Evolutionary conservation across 2,888 invertebrate genomes (phyloP).

Genomic region (Tetropium fuscum): DNA sequence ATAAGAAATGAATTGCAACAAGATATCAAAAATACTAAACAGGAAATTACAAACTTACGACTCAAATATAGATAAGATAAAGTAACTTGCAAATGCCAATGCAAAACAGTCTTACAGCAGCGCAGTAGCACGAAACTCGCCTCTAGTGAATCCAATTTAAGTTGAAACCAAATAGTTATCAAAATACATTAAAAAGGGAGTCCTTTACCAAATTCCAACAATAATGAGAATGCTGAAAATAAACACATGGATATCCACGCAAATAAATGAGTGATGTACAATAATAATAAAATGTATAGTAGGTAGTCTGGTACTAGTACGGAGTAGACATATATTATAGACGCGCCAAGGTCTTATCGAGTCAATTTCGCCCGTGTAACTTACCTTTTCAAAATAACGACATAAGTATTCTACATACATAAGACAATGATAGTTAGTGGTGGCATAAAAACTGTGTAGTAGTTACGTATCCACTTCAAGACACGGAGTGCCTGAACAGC

Average conservation of each 20-base stretch:
- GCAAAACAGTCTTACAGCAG: neutral
- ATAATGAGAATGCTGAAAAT: neutral
- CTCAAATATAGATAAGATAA: no score
- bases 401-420: no score
- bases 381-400: no score
- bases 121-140: neutral
- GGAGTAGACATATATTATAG: no score
- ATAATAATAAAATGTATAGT: conserved; percentile 8
- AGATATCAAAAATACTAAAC: neutral
- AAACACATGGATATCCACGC: neutral
- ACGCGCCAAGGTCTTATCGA: no score
- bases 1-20: neutral
- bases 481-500: no score
- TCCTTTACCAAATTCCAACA: neutral
- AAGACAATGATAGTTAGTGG: no score
- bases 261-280: neutral
- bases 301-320: no score
- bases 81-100: neutral
- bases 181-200: neutral
- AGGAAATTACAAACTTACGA: neutral
- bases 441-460: no score
- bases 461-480: no score
- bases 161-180: neutral
- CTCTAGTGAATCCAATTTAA: neutral
- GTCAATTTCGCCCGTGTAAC: no score